Evolutionary conservation across 2,797 vertebrate genomes (phyloP).

Genomic region (Microchirus variegatus): DNA sequence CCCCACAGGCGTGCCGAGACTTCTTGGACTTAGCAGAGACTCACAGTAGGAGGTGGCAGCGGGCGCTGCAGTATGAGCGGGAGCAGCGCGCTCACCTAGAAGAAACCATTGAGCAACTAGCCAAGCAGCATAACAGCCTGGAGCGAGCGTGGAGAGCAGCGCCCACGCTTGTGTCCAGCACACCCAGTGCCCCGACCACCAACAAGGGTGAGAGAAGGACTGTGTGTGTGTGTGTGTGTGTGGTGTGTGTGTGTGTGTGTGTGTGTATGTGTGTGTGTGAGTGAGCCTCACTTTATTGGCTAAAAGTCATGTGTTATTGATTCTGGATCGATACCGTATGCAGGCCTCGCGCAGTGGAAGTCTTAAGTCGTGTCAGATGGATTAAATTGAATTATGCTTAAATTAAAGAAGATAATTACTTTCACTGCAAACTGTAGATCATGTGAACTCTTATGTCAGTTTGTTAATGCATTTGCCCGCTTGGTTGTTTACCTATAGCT

Average conservation of each 20-base stretch:
- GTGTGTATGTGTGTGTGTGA: background rate
- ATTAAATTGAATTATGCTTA: constrained; percentile 27
- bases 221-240: constrained; percentile 7
- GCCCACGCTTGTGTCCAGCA: constrained; percentile 79
- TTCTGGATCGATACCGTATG: constrained; percentile 19
- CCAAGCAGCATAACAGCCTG: constrained; percentile 98
- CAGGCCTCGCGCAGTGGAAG: constrained; percentile 9
- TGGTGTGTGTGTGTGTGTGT: background rate
- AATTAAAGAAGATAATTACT: constrained; percentile 22
- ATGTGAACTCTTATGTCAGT: constrained; percentile 1
- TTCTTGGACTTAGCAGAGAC: constrained; percentile 95
- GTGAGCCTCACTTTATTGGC: constrained; percentile 1
- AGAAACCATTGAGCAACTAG: constrained; percentile 97
- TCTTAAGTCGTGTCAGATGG: constrained; percentile 28
- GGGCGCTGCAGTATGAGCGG: constrained; percentile 95
- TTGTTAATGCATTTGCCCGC: constrained; percentile 1
- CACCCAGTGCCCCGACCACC: constrained; percentile 72
- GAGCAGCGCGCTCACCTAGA: constrained; percentile 95
- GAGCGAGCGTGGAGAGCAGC: constrained; percentile 93
- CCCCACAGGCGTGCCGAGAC: constrained; percentile 92
- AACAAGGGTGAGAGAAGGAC: constrained; percentile 83
- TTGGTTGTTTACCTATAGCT: background rate
- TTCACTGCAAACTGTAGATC: background rate
- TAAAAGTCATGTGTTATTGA: constrained; percentile 30
- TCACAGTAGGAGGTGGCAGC: constrained; percentile 96